phyloP scores from a whole-genome alignment of 2,888 invertebrate genomes.

The Orchesellides sinensis region DNA sequence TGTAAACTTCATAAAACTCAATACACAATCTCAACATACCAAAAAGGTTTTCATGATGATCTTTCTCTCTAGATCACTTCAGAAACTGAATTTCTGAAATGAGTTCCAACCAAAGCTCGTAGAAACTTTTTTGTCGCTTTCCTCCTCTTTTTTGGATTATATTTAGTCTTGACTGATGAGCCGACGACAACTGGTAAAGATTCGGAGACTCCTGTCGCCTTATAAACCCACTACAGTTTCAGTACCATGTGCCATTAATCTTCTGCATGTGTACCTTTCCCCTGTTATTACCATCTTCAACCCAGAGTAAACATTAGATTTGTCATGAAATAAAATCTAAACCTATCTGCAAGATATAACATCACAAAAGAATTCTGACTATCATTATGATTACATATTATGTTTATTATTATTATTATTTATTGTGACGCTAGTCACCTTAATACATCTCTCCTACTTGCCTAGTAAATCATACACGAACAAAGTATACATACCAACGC shows the following conservation, averaged over 20 bases:
- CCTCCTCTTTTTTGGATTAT: constrained; percentile 25
- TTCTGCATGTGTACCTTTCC: constrained; percentile 12
- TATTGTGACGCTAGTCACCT: constrained; percentile 16
- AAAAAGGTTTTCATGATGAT: constrained; percentile 55
- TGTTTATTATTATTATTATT: constrained; percentile 10
- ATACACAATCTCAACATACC: constrained; percentile 29
- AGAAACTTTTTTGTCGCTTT: constrained; percentile 20
- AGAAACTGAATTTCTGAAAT: constrained; percentile 43
- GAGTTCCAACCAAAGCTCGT: constrained; percentile 3
- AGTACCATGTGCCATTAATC: constrained; percentile 33
- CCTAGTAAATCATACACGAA: no score
- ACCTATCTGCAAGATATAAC: no score
- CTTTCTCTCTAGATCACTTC: constrained; percentile 18
- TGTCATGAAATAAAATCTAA: background rate
- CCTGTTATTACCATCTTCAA: no score
- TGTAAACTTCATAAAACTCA: background rate
- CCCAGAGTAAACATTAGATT: background rate
- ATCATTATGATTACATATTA: constrained; percentile 5
- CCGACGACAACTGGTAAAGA: constrained; percentile 64
- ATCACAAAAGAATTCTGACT: no score
- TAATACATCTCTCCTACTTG: constrained; percentile 6
- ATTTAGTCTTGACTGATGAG: constrained; percentile 51
- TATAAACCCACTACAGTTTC: constrained; percentile 69
- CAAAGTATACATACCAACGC: no score
- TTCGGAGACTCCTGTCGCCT: constrained; percentile 68